Evolutionary conservation across 2,797 vertebrate species (phyloP), one percentile per base, ranked within the genome.

Genomic region (Choloepus didactylus): DNA sequence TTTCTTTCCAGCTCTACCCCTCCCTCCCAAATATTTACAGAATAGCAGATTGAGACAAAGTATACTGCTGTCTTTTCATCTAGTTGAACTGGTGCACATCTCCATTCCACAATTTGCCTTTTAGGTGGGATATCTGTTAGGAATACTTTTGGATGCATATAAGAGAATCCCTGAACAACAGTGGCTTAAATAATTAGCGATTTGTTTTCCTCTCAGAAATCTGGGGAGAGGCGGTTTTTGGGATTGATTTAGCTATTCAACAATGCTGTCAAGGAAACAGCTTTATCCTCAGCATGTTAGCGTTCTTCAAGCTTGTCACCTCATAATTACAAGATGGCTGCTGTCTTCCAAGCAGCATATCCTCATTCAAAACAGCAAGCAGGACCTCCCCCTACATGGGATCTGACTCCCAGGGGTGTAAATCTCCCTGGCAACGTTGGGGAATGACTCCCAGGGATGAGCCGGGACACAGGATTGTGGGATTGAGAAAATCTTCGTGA

Each of bases 21-120:
- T 86, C 95, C 96, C 81, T 96, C 89, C 0, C 96, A 96, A 83
- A 60, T 59, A 72, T 96, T 96, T 96, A 94, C 31, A 89, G 60
- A 96, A 90, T n/a, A 97, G 91, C 91, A 98, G 91, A 95, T 12
- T 97, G 94, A 94, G 85, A 2, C 54, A 92, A 94, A 97, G 85
- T 9, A 94, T 38, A 91, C 0, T 1, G 64, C 91, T 89, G 80
- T 62, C 62, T 51, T 2, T 81, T 79, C 89, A 91, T 83, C 46
- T 88, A 18, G 9, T 62, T 76, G 44, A 70, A 64, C 10, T 59
- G 83, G 44, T 64, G 23, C 91, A 49, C 56, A 79, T 56, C 75
- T 94, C 46, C 38, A 72, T 31, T 75, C 79, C 46, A 70, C 27
- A 29, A 51, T 86, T 59, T 79, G 89, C 15, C 87, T 87, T 92